These are phyloP conservation scores for Graptemys geographica DNA, from an alignment of 2,797 vertebrate genomes.

Conservation along the genomic window DNA sequence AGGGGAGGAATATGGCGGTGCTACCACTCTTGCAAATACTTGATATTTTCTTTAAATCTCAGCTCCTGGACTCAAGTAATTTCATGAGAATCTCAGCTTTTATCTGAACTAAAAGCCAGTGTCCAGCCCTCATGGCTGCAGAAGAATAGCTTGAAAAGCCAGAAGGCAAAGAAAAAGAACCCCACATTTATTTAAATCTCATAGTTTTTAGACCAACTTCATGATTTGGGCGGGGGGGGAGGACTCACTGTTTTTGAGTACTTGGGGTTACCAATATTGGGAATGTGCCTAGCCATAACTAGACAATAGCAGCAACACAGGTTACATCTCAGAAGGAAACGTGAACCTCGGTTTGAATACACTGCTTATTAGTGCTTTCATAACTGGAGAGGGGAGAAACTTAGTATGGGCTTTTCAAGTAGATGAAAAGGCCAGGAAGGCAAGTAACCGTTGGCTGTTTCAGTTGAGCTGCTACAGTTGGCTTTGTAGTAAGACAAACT, in stretches of 20 bases:
- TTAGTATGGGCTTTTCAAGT: slow-evolving; percentile 56
- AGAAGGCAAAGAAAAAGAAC: no score
- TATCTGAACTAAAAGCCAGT: neutral
- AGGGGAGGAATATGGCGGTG: no score
- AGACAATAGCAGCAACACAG: no score
- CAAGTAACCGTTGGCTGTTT: slow-evolving; percentile 54
- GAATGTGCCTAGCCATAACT: neutral
- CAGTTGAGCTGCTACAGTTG: slow-evolving; percentile 55
- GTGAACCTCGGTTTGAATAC: slow-evolving; percentile 17
- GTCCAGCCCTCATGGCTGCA: neutral
- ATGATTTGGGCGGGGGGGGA: neutral
- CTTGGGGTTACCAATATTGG: neutral
- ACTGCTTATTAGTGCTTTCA: slow-evolving; percentile 23
- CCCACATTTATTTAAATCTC: neutral
- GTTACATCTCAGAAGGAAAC: no score
- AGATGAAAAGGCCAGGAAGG: slow-evolving; percentile 65
- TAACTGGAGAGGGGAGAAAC: slow-evolving; percentile 32
- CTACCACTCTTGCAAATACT: no score
- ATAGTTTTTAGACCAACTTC: neutral
- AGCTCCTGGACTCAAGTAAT: neutral
- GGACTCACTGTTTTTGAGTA: neutral
- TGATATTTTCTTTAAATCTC: no score
- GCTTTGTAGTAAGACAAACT: slow-evolving; percentile 60
- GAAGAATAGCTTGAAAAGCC: no score
- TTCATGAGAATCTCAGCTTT: neutral